Conservation (phyloP, 2,113 vertebrate genomes). For the Pomatorhinus ruficollis region DNA sequence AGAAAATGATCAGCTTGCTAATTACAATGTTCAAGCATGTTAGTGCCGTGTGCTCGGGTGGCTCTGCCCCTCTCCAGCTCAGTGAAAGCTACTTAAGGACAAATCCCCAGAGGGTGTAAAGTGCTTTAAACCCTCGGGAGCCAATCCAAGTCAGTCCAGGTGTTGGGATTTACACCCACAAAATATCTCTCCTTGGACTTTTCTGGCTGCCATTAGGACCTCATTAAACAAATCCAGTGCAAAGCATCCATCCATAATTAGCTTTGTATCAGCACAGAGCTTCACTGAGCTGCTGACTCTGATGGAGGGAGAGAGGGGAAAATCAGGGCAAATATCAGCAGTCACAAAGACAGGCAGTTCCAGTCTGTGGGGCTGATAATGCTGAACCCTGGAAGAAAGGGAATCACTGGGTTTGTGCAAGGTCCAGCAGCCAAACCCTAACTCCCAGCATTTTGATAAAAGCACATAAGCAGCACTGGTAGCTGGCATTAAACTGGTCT, state of each 20-base stretch:
- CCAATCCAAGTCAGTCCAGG: neutral
- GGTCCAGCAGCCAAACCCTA: neutral
- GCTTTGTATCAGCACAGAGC: neutral
- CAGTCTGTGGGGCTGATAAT: rapidly evolving
- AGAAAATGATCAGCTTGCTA: conserved; percentile 79
- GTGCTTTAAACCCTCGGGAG: conserved; percentile 12
- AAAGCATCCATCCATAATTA: neutral
- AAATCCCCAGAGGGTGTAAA: conserved; percentile 17
- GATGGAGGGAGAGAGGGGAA: neutral
- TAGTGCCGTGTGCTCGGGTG: conserved; percentile 7
- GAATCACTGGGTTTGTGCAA: rapidly evolving
- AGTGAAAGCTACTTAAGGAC: conserved; percentile 42
- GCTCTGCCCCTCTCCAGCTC: conserved; percentile 56
- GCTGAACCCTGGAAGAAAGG: neutral
- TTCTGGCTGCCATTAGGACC: neutral
- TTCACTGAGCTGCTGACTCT: neutral
- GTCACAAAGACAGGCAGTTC: neutral
- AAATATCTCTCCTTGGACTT: neutral
- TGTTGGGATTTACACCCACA: neutral
- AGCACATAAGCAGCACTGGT: neutral
- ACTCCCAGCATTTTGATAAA: neutral
- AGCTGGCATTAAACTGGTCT: neutral
- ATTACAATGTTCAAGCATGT: conserved; percentile 59
- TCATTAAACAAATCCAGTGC: neutral
- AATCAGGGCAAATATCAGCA: neutral